Base-by-base conservation (phyloP, 2,113 vertebrate genomes). In the Cebidichthys violaceus region DNA sequence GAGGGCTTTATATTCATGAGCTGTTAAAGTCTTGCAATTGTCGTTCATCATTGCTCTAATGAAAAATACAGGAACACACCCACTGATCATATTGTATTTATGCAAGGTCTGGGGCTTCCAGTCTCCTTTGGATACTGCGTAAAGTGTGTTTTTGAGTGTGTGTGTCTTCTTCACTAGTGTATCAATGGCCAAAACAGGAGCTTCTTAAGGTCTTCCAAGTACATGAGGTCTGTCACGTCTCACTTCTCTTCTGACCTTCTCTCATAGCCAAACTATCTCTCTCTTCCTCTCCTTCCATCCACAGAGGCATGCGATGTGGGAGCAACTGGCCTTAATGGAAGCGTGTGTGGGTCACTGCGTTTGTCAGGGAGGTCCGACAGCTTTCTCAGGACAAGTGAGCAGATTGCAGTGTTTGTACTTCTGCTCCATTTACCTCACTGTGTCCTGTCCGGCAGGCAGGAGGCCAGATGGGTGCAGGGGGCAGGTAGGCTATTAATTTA, bases 361-460 rank as follows among this genome's bases (percentile, higher is more conserved):
- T 77, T 78, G 81, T 83, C 50, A 71, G 20, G 11, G 73, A 67
- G 61, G 27, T 75, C 71, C 3, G 3, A 77, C 66, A 73, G 69
- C 61, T 84, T 85, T 89, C 75, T 70, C 65, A 52, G 83, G 70
- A 72, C 35, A 91, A 86, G 83, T 76, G 76, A 71, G 78, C 88
- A 92, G 89, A 90, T 84, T 89, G 86, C 86, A 61, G 39, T 92
- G 91, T 95, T 95, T 95, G 91, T 85, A 78, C 83, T 95, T 95
- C 90, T 78, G 82, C 93, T 94, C 89, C 89, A 92, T 95, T 94
- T 94, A 93, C 71, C 83, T 92, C 81, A 76, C 82, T 69, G 45
- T 71, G 50, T 88, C 61, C 82, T 72, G 64, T 79, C 41, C 35
- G 45, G 47, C 70, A 86, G 78, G 75, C 83, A 57, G 67, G 50